These are phyloP conservation scores for Lysandra bellargus DNA, from an alignment of 2,888 invertebrate species.

Conservation along the genomic window DNA sequence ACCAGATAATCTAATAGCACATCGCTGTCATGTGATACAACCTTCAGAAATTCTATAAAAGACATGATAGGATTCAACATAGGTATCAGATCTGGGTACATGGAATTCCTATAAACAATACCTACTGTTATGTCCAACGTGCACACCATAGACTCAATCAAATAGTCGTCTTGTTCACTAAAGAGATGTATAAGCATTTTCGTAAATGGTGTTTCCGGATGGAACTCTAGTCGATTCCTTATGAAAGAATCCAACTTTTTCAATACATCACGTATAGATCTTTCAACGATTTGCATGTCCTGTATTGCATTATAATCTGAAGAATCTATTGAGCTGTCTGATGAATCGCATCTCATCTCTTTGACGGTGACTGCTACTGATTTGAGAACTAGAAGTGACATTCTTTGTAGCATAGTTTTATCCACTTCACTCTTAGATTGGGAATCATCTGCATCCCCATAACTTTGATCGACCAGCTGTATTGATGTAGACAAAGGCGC, in stretches of 20 bases:
- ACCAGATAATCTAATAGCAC: slow-evolving; percentile 91
- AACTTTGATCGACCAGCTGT: slow-evolving; percentile 71
- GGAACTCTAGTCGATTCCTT: slow-evolving; percentile 89
- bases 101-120: slow-evolving; percentile 89
- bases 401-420: slow-evolving; percentile 90
- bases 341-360: slow-evolving; percentile 92
- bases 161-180: slow-evolving; percentile 93
- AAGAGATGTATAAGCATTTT: slow-evolving; percentile 94
- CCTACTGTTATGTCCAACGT: slow-evolving; percentile 93
- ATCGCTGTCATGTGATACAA: slow-evolving; percentile 90
- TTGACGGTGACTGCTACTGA: slow-evolving; percentile 94
- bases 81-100: slow-evolving; percentile 88
- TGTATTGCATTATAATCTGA: slow-evolving; percentile 92
- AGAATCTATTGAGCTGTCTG: slow-evolving; percentile 91
- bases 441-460: slow-evolving; percentile 65
- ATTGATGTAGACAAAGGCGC: slow-evolving; percentile 62
- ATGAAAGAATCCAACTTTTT: slow-evolving; percentile 91
- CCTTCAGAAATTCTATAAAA: slow-evolving; percentile 92
- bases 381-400: slow-evolving; percentile 92
- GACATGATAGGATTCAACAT: slow-evolving; percentile 92
- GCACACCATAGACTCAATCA: slow-evolving; percentile 96
- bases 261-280: slow-evolving; percentile 91
- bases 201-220: slow-evolving; percentile 92
- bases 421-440: slow-evolving; percentile 82
- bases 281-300: slow-evolving; percentile 93